phyloP scores from a whole-genome alignment of 2,113 vertebrate genomes.

The Diadophis punctatus region DNA sequence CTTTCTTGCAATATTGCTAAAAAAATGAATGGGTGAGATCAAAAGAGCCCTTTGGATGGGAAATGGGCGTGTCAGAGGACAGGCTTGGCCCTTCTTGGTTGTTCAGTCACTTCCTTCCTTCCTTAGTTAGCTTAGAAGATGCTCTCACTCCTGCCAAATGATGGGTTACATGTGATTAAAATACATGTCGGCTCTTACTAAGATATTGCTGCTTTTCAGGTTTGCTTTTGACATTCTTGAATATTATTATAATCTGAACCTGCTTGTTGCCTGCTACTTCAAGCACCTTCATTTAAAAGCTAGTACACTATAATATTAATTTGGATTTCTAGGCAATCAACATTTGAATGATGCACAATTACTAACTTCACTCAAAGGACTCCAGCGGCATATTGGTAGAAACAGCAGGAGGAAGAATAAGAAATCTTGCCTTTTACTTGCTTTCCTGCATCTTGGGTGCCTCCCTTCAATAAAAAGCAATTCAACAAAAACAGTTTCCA shows the following conservation, averaged over 20 bases:
- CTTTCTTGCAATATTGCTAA: background rate
- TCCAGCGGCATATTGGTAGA: conserved; percentile 59
- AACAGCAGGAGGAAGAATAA: conserved; percentile 54
- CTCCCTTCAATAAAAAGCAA: conserved; percentile 64
- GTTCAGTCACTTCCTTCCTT: background rate
- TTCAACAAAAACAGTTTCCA: conserved; percentile 84
- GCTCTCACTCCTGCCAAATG: background rate
- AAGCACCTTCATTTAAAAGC: conserved; percentile 31
- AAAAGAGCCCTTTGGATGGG: background rate
- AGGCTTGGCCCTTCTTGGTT: background rate
- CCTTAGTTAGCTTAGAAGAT: background rate
- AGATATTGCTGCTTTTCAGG: background rate
- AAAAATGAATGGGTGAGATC: background rate
- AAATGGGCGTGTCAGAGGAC: background rate
- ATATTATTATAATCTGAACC: fast-evolving
- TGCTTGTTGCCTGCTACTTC: conserved; percentile 8
- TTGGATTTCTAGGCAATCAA: conserved; percentile 34
- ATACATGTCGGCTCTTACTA: fast-evolving
- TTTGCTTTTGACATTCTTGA: background rate
- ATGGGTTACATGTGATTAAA: background rate
- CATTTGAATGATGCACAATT: conserved; percentile 62
- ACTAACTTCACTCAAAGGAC: conserved; percentile 25
- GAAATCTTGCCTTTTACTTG: conserved; percentile 62
- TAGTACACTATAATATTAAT: conserved; percentile 35
- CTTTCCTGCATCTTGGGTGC: conserved; percentile 68